These are phyloP conservation scores for Euura saliciscinereae DNA, from an alignment of 1,140 invertebrate species.

Conservation along the genomic window DNA sequence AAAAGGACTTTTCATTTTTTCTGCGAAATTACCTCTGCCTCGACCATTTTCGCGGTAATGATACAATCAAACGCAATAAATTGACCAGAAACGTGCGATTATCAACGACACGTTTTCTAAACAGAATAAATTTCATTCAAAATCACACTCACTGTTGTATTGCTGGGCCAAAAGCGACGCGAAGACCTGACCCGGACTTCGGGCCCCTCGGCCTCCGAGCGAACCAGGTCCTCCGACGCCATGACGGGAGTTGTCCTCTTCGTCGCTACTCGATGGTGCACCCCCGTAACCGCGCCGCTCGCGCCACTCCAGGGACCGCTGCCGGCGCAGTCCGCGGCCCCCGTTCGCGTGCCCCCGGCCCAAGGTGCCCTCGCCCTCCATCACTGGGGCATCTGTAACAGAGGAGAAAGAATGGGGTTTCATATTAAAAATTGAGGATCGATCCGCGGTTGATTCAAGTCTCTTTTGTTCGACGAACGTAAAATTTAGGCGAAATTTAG, in stretches of 20 bases:
- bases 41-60: not conserved
- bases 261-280: slow-evolving; percentile 64
- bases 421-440: no score
- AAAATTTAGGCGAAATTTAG: no score
- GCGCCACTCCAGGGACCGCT: slow-evolving; percentile 68
- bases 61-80: not conserved
- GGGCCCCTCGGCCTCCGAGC: slow-evolving; percentile 51
- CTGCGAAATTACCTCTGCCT: not conserved
- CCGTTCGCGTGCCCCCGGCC: slow-evolving; percentile 52
- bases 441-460: not conserved
- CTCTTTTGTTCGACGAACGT: not conserved
- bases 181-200: slow-evolving; percentile 68
- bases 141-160: slow-evolving; percentile 47
- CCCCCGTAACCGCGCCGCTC: slow-evolving; percentile 64
- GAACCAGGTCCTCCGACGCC: slow-evolving; percentile 44
- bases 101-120: slow-evolving; percentile 16
- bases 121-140: no score
- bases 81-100: not conserved
- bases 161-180: slow-evolving; percentile 67
- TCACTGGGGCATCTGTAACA: slow-evolving; percentile 55
- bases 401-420: not conserved
- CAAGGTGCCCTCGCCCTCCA: slow-evolving; percentile 56
- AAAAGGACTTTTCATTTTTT: not conserved
- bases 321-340: slow-evolving; percentile 61
- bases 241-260: slow-evolving; percentile 64